Percentiles rank a stretch among this genome's conserved stretches.
phyloP scores from a whole-genome alignment of 2,113 vertebrate genomes.

The Campylorhamphus procurvoides region DNA sequence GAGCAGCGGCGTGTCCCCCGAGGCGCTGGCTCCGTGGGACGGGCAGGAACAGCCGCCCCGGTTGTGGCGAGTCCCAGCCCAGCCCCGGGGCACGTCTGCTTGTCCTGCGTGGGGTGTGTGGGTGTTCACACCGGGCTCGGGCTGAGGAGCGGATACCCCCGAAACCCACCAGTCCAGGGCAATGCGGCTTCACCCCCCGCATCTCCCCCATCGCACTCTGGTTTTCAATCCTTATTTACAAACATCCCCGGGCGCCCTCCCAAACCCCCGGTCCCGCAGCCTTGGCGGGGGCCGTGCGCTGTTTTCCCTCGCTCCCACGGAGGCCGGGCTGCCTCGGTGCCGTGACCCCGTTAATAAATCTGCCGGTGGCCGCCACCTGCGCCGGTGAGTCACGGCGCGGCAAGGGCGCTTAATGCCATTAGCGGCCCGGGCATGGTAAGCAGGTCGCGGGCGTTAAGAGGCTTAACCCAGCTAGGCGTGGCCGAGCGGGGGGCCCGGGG shows the following conservation, averaged over 20 bases:
- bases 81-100: neutral
- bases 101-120: neutral
- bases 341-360: slow-evolving; percentile 39
- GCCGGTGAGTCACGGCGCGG: slow-evolving; percentile 27
- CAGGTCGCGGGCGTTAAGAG: slow-evolving; percentile 8
- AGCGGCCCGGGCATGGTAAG: neutral
- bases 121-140: neutral
- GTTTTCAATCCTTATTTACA: neutral
- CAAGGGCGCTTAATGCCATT: slow-evolving; percentile 44
- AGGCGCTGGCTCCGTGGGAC: neutral
- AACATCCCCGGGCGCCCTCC: neutral
- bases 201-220: rapidly evolving
- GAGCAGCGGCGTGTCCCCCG: neutral
- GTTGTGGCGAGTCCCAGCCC: neutral
- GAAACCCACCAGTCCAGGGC: neutral
- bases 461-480: neutral
- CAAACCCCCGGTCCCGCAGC: rapidly evolving
- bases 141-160: neutral
- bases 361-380: neutral
- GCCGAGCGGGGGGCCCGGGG: neutral
- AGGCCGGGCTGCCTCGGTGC: neutral
- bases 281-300: neutral
- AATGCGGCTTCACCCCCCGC: rapidly evolving
- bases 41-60: neutral
- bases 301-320: neutral